Conservation (phyloP, 2,113 vertebrate genomes). For the Gymnogyps californianus region DNA sequence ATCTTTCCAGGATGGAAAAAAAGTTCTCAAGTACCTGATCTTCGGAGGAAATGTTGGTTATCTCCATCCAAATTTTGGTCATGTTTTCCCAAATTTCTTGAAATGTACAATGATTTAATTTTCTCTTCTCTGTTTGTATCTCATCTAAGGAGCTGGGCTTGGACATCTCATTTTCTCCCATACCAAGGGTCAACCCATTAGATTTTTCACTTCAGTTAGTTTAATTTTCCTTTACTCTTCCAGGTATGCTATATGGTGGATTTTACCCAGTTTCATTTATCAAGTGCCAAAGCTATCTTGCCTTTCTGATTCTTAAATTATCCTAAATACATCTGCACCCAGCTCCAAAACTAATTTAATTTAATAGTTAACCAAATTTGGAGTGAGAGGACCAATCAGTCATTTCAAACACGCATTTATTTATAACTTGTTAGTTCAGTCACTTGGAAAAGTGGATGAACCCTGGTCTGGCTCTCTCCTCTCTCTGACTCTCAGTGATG, state of each 20-base stretch:
- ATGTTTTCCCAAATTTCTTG: background rate
- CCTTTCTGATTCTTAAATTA: background rate
- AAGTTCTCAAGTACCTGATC: background rate
- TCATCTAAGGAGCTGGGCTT: background rate
- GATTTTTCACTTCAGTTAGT: background rate
- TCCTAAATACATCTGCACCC: background rate
- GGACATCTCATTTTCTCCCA: background rate
- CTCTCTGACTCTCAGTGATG: background rate
- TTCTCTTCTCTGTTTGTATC: background rate
- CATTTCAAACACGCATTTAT: background rate
- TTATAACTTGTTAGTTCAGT: background rate
- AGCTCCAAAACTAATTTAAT: background rate
- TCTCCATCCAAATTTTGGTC: background rate
- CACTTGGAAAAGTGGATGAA: background rate
- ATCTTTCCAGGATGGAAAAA: background rate
- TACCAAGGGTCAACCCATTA: background rate
- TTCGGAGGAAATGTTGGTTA: background rate
- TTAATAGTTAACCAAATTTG: background rate
- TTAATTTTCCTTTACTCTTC: background rate
- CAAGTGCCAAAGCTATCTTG: background rate
- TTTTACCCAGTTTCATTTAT: background rate
- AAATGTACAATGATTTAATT: background rate
- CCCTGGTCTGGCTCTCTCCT: background rate
- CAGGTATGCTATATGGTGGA: background rate
- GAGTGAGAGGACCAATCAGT: background rate